Evolutionary conservation across 2,797 vertebrate genomes (phyloP).

Genomic region (Poeciliopsis paucimaculata): DNA sequence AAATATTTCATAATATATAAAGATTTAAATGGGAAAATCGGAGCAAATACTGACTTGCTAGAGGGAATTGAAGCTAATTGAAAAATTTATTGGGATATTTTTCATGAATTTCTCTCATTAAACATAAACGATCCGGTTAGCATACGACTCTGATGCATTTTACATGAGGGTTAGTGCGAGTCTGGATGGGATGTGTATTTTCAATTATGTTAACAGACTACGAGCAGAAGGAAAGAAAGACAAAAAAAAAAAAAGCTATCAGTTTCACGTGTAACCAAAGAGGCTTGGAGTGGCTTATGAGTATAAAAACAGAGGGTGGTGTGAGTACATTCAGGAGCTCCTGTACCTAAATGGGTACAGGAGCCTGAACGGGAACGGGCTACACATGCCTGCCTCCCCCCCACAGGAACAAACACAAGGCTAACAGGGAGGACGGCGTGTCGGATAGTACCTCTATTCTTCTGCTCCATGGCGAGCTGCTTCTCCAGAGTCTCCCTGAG

Average conservation of each 20-base stretch:
- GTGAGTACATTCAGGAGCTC: constrained; percentile 30
- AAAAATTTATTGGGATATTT: constrained; percentile 80
- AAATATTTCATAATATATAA: constrained; percentile 68
- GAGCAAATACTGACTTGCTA: constrained; percentile 70
- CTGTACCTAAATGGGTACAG: constrained; percentile 27
- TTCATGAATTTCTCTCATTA: constrained; percentile 81
- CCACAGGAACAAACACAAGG: constrained; percentile 13
- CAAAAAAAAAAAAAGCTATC: constrained; percentile 12
- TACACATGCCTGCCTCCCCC: constrained; percentile 3
- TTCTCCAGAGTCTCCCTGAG: constrained; percentile 98
- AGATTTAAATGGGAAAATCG: constrained; percentile 57
- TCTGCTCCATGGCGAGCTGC: constrained; percentile 97
- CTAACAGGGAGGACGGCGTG: constrained; percentile 35
- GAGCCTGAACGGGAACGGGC: constrained; percentile 24
- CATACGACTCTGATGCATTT: constrained; percentile 74
- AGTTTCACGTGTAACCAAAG: constrained; percentile 21
- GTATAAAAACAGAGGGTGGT: constrained; percentile 32
- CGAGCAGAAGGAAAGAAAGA: constrained; percentile 16
- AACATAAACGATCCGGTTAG: constrained; percentile 80
- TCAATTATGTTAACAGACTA: constrained; percentile 64
- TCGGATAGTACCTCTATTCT: constrained; percentile 92
- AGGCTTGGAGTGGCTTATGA: constrained; percentile 31
- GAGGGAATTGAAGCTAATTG: constrained; percentile 74
- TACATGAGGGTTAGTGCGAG: constrained; percentile 70
- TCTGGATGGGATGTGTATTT: constrained; percentile 68